Conservation (phyloP, 1,140 invertebrate genomes). For the Branchinecta lindahli region DNA sequence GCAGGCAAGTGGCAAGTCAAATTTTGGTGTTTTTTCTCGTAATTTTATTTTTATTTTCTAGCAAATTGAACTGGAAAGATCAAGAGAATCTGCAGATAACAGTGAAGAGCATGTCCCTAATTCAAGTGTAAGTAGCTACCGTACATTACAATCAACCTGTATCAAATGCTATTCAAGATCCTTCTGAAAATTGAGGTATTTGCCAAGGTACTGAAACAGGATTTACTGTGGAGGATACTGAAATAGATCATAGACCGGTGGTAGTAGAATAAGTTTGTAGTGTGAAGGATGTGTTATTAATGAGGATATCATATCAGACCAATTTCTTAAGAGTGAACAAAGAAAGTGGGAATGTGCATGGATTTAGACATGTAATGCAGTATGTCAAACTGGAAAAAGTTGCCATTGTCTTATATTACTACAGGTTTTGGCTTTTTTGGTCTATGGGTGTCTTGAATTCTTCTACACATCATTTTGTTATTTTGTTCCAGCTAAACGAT, state of each 20-base stretch:
- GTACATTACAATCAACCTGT: not conserved
- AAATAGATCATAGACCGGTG: not conserved
- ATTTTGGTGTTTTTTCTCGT: not conserved
- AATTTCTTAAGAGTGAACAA: too few species aligned
- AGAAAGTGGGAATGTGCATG: too few species aligned
- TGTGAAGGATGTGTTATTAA: too few species aligned
- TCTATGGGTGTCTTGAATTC: too few species aligned
- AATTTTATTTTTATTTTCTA: conserved; percentile 17
- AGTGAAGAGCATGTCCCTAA: conserved; percentile 23
- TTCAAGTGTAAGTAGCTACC: conserved; percentile 19
- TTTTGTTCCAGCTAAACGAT: conserved; percentile 23
- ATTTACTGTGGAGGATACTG: not conserved
- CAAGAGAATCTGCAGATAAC: conserved; percentile 18
- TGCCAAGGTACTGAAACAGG: conserved; percentile 11
- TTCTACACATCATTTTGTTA: not conserved
- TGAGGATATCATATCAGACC: too few species aligned
- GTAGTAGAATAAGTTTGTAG: not conserved
- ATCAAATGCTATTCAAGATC: conserved; percentile 16
- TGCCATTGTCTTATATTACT: too few species aligned
- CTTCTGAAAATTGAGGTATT: not conserved
- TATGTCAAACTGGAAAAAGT: too few species aligned
- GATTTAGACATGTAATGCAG: too few species aligned
- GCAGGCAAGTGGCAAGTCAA: too few species aligned
- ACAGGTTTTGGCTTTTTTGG: too few species aligned
- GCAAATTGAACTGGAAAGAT: conserved; percentile 21